Percentiles rank a stretch among this genome's conserved stretches.
phyloP scores from a whole-genome alignment of 2,113 vertebrate genomes.

The Pedetes capensis region DNA sequence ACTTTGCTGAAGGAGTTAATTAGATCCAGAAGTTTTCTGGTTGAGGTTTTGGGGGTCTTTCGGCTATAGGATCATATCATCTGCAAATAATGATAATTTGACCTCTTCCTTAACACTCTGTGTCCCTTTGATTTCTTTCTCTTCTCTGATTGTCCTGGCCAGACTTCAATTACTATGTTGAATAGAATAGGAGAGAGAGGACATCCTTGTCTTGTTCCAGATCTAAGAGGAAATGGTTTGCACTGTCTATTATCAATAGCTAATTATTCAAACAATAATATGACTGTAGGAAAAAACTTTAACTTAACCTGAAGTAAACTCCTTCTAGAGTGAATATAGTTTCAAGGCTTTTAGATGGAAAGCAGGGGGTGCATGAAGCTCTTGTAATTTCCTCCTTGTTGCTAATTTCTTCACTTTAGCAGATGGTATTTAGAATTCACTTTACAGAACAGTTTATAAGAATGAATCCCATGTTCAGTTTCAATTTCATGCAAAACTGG shows the following conservation, averaged over 20 bases:
- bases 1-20: no score
- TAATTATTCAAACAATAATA: neutral
- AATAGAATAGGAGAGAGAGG: no score
- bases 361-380: neutral
- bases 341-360: neutral
- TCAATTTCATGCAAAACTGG: neutral
- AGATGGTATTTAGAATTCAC: neutral
- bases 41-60: no score
- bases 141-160: no score
- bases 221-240: no score
- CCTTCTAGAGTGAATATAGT: neutral
- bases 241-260: neutral
- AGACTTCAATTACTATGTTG: no score
- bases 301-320: neutral
- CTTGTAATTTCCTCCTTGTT: neutral
- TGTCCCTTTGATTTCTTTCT: no score
- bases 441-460: neutral
- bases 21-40: no score
- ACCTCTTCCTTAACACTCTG: no score
- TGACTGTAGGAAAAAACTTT: neutral
- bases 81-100: no score
- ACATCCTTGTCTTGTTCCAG: no score
- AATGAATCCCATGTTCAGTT: conserved; percentile 13
- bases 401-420: neutral
- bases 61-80: no score